Base-by-base conservation (phyloP, 2,888 invertebrate species). In the Dicyrtomina minuta region DNA sequence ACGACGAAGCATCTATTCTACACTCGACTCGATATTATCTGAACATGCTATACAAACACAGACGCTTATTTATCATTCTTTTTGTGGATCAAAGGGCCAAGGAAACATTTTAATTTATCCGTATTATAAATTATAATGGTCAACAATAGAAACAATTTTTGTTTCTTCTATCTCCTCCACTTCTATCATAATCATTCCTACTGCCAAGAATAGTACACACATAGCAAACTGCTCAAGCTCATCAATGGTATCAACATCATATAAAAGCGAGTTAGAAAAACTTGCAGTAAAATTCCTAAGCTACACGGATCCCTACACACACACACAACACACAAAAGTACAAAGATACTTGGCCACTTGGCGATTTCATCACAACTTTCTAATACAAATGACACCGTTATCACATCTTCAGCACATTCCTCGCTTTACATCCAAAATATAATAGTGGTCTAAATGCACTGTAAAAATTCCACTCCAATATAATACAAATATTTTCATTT, bases 351-450 rank as follows among this genome's bases (percentile, higher is more conserved):
- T 33, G 3, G 8, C 33, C 3, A 8, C 33, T 33, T 33, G 17
- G 46, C 15, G 22, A 22, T 60, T 60, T 60, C 59, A 41, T 60
- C 59, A 60, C 41, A 39, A 60, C 59, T 60, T 60, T 60, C 59
- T 56, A 27, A 24, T 60, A 60, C 41, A 60, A 39, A 43, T 60
- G 59, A 8, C 59, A 43, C 59, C 59, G 59, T 60, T 60, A 60
- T 33, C 33, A 33, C 43, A 41, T 22, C 41, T 60, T 60, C 15
- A 51, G 17, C 33, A 8, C 33, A 33, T 33, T 51, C 51, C 2
- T 33, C 33, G 8, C 2, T 17, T 51, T 22, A 51, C 51, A 51
- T 51, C 51, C 17, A 22, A 17, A 51, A 51, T 17, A 41, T 12
- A 41, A 41, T 41, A 41, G 10, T 13, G 5, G 4, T 17, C 46